A percentile compares a stretch with the other conserved stretches of the same genome.
Evolutionary conservation across 2,888 invertebrate genomes (phyloP).

Genomic region (Chrysolina oricalcia): DNA sequence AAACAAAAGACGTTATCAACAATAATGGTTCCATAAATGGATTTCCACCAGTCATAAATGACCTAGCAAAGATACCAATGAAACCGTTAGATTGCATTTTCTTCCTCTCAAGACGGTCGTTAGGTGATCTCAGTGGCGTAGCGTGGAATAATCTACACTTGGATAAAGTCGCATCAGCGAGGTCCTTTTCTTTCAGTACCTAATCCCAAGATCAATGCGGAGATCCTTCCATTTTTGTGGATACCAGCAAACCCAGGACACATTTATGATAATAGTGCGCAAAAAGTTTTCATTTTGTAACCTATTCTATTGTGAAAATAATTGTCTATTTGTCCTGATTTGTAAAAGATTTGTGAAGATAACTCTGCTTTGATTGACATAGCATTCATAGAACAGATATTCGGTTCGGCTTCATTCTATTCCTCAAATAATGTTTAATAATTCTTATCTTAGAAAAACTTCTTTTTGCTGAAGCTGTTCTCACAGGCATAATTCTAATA

Average conservation of each 20-base stretch:
- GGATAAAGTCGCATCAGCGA: constrained; percentile 33
- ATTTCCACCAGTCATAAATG: constrained; percentile 34
- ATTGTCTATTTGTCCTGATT: too few species aligned
- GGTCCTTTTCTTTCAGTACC: constrained; percentile 26
- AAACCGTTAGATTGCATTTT: constrained; percentile 31
- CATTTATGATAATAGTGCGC: constrained; percentile 26
- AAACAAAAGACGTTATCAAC: constrained; percentile 36
- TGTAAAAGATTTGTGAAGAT: too few species aligned
- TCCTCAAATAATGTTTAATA: constrained; percentile 37
- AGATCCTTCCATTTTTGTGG: constrained; percentile 5
- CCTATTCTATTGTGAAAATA: too few species aligned
- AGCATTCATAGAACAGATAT: too few species aligned
- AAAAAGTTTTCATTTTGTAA: too few species aligned
- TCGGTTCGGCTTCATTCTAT: too few species aligned
- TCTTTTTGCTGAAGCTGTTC: constrained; percentile 38
- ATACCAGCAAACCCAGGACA: background rate
- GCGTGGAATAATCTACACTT: constrained; percentile 28
- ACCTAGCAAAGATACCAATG: constrained; percentile 34
- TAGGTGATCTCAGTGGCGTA: constrained; percentile 25
- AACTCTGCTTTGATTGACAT: too few species aligned
- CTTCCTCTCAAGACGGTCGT: constrained; percentile 25
- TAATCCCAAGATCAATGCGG: constrained; percentile 8
- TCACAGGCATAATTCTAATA: constrained; percentile 34
- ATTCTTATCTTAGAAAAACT: constrained; percentile 41
- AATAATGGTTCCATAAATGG: constrained; percentile 42